These are phyloP conservation scores for Carassius gibelio DNA, from an alignment of 2,113 vertebrate species.

Conservation along the genomic window DNA sequence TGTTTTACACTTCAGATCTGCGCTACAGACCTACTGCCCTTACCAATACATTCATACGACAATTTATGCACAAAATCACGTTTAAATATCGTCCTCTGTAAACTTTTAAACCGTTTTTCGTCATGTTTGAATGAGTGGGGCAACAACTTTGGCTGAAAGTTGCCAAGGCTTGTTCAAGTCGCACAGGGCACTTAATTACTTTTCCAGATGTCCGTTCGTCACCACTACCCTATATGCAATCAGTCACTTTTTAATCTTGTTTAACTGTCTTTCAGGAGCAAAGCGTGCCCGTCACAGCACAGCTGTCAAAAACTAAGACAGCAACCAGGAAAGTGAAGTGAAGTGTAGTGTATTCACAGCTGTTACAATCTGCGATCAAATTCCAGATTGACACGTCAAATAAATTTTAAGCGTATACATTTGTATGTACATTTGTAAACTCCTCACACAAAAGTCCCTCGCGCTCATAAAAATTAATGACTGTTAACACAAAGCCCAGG, in stretches of 20 bases:
- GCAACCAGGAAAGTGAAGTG: background rate
- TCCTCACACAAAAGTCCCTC: background rate
- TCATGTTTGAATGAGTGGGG: slow-evolving; percentile 49
- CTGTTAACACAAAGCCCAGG: background rate
- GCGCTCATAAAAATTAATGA: background rate
- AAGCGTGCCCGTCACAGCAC: background rate
- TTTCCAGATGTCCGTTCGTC: slow-evolving; percentile 9
- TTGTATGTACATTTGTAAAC: background rate
- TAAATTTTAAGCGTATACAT: background rate
- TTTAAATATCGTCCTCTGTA: background rate
- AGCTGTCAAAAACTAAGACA: slow-evolving; percentile 11
- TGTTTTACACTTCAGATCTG: slow-evolving; percentile 45
- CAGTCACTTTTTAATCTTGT: too few relatives aligned
- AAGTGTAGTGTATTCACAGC: background rate
- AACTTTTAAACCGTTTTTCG: slow-evolving; percentile 42
- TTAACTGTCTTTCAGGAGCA: background rate
- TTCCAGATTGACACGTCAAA: background rate
- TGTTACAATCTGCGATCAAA: background rate
- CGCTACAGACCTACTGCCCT: too few relatives aligned
- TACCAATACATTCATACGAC: background rate
- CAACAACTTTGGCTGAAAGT: slow-evolving; percentile 35
- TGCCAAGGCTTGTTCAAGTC: background rate
- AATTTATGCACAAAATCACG: background rate
- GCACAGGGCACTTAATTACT: background rate
- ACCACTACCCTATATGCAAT: background rate